Evolutionary conservation across 2,113 vertebrate genomes (phyloP).

Genomic region (Hylia prasina): DNA sequence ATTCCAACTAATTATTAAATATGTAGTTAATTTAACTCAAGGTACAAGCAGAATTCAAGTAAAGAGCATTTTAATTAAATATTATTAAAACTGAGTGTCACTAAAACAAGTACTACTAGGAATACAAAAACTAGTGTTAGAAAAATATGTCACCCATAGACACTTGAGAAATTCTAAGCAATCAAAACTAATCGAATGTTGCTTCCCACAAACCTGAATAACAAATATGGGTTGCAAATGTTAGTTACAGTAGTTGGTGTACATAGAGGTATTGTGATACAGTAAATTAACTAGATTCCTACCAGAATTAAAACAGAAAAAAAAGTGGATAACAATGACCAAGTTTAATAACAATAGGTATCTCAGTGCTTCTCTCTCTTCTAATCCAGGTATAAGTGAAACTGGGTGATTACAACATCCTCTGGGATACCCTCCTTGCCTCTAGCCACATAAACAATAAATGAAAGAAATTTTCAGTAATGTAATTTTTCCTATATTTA

Average conservation of each 20-base stretch:
- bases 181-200: neutral
- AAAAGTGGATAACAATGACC: neutral
- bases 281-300: neutral
- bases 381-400: neutral
- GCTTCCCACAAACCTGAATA: neutral
- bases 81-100: neutral
- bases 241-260: neutral
- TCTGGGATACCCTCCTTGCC: neutral
- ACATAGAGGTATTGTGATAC: neutral
- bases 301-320: neutral
- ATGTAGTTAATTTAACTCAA: neutral
- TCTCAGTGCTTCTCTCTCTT: neutral
- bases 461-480: neutral
- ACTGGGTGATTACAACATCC: neutral
- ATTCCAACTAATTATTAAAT: neutral
- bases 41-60: neutral
- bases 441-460: neutral
- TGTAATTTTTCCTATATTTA: neutral
- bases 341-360: neutral
- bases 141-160: neutral
- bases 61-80: neutral
- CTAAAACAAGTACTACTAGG: neutral
- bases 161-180: neutral
- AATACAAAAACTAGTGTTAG: neutral
- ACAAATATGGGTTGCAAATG: neutral